These are phyloP conservation scores for Paradisaea rubra DNA, from an alignment of 2,113 vertebrate genomes.

Conservation along the genomic window DNA sequence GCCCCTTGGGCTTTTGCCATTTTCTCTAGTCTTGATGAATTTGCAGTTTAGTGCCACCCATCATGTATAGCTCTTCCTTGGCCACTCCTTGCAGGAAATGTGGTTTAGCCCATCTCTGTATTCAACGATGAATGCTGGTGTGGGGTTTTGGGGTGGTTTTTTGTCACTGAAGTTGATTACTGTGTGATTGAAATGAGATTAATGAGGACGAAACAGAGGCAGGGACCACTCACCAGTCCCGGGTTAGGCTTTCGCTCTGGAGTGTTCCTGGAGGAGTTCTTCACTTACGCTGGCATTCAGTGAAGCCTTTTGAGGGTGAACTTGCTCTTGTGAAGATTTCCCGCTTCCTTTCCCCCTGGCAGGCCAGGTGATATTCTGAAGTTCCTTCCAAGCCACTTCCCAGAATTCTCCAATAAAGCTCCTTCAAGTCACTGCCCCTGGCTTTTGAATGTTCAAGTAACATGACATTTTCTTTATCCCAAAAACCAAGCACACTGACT, in stretches of 20 bases:
- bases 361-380: background rate
- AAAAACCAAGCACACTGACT: background rate
- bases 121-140: background rate
- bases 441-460: background rate
- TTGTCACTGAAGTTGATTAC: background rate
- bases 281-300: background rate
- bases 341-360: background rate
- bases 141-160: background rate
- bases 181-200: background rate
- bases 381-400: background rate
- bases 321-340: background rate
- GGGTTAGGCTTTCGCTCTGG: background rate
- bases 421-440: background rate
- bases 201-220: background rate
- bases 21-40: background rate
- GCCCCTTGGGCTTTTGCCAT: background rate
- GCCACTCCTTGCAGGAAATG: background rate
- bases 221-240: background rate
- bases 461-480: background rate
- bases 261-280: fast-evolving
- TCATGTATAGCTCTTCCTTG: background rate
- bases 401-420: background rate
- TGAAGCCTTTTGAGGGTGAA: background rate
- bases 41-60: background rate
- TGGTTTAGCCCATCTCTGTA: background rate